phyloP scores from a whole-genome alignment of 2,113 vertebrate species.

The Cettia cetti region DNA sequence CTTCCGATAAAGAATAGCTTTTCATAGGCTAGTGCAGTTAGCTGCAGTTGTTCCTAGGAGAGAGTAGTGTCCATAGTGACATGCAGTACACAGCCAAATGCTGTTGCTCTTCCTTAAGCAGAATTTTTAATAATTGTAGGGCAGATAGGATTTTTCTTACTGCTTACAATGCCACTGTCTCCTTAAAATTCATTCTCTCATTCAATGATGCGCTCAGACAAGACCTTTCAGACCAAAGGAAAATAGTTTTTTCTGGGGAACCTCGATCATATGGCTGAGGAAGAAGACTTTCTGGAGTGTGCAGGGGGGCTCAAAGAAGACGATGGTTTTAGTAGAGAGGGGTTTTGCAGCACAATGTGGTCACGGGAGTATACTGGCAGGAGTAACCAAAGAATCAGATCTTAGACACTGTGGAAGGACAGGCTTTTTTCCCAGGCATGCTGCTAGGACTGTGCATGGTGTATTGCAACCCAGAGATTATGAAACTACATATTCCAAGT shows the following conservation, averaged over 20 bases:
- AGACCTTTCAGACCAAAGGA: neutral
- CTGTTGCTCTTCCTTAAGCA: neutral
- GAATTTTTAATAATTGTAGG: neutral
- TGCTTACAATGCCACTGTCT: neutral
- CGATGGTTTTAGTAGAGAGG: neutral
- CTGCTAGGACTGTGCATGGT: neutral
- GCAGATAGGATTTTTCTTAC: neutral
- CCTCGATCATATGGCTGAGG: neutral
- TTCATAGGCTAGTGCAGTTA: neutral
- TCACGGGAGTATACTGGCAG: neutral
- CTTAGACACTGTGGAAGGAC: neutral
- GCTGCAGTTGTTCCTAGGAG: neutral
- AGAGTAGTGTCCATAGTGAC: neutral
- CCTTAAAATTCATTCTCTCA: neutral
- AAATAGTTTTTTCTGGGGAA: neutral
- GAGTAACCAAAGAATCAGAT: neutral
- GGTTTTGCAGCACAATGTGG: neutral
- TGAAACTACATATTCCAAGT: neutral
- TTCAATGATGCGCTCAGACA: neutral
- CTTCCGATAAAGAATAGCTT: neutral
- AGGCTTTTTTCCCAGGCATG: neutral
- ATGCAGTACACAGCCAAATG: neutral
- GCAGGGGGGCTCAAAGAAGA: neutral
- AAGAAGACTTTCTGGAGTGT: neutral
- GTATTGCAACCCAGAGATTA: neutral